phyloP scores from a whole-genome alignment of 2,797 vertebrate species.

The Bradypodion ventrale region DNA sequence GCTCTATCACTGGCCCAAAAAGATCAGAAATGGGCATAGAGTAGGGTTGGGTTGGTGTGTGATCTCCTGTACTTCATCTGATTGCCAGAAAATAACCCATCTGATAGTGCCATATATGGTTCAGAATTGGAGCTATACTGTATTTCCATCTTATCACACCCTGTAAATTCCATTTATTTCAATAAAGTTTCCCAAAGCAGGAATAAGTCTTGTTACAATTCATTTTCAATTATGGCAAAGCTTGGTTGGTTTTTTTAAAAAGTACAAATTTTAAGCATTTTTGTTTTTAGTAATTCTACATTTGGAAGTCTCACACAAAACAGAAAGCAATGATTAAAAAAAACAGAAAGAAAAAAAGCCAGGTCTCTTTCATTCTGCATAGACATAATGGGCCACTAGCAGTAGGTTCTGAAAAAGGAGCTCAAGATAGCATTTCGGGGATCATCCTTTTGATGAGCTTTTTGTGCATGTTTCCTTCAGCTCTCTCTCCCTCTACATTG shows the following conservation, averaged over 20 bases:
- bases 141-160: too few relatives aligned
- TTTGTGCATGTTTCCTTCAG: slow-evolving; percentile 10
- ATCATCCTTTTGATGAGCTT: neutral
- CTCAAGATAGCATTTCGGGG: neutral
- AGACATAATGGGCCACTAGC: neutral
- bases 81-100: too few relatives aligned
- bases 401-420: neutral
- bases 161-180: neutral
- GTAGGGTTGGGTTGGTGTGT: too few relatives aligned
- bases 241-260: neutral
- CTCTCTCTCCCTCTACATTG: slow-evolving; percentile 64
- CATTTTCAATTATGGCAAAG: neutral
- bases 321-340: neutral
- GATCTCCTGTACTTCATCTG: too few relatives aligned
- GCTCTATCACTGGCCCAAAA: too few relatives aligned
- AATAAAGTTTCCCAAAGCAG: neutral
- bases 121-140: too few relatives aligned
- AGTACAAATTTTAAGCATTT: neutral
- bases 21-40: too few relatives aligned
- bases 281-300: neutral
- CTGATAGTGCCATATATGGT: too few relatives aligned
- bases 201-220: neutral
- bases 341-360: neutral
- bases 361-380: neutral
- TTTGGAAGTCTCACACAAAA: neutral